Conservation (phyloP, 2,797 vertebrate genomes). For the Mycteria americana region DNA sequence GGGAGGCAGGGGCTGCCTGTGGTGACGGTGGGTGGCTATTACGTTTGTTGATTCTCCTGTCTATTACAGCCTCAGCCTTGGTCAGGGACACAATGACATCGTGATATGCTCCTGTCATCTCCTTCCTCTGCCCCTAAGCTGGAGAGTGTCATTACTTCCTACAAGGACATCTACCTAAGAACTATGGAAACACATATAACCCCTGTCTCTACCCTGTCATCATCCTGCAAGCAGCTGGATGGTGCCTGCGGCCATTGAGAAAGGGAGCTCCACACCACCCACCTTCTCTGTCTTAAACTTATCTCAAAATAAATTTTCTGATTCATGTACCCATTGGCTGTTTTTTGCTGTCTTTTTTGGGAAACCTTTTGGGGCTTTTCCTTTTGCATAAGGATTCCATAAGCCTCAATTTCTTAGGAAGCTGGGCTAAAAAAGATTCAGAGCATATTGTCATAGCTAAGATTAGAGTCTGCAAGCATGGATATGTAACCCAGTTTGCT, state of each 20-base stretch:
- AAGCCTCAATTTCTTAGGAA: neutral
- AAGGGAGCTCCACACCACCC: neutral
- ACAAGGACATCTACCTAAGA: neutral
- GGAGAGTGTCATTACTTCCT: neutral
- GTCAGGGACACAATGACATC: neutral
- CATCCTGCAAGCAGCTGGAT: neutral
- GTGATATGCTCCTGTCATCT: neutral
- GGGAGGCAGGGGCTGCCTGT: too few relatives aligned
- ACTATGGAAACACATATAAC: neutral
- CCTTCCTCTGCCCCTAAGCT: neutral
- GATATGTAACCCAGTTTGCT: neutral
- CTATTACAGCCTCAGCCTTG: neutral
- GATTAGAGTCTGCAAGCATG: neutral
- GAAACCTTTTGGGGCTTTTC: neutral
- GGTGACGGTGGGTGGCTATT: fast-evolving
- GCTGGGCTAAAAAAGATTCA: neutral
- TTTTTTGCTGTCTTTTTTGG: neutral
- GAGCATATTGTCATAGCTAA: neutral
- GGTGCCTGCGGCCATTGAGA: neutral
- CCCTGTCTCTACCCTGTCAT: neutral
- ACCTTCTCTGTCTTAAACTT: neutral
- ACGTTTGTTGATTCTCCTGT: neutral
- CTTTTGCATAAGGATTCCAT: neutral
- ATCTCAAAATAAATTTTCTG: neutral
- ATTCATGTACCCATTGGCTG: neutral